Evolutionary conservation across 2,888 invertebrate species (phyloP).

Genomic region (Tenthredo livida): DNA sequence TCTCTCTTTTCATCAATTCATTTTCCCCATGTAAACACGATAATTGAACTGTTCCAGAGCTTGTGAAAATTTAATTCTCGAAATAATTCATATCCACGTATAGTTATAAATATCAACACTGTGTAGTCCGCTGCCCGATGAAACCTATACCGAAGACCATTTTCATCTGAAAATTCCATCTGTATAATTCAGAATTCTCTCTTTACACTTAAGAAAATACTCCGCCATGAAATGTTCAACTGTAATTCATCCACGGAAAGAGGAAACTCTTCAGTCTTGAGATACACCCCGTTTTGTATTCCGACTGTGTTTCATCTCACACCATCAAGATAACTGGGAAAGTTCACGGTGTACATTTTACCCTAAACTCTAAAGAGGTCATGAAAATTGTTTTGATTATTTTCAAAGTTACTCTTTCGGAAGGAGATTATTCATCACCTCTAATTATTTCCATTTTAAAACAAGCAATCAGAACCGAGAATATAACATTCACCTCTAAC

Average conservation of each 20-base stretch:
- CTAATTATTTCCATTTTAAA: background rate
- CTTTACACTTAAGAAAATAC: background rate
- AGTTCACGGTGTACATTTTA: conserved; percentile 15
- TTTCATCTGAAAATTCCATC: background rate
- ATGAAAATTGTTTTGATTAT: conserved; percentile 6
- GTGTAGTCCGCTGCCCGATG: too few relatives aligned
- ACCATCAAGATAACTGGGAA: conserved; percentile 25
- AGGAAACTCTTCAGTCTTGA: background rate
- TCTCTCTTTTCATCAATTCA: background rate
- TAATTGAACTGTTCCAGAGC: background rate
- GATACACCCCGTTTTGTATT: conserved; percentile 22
- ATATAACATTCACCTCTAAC: background rate
- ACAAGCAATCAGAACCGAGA: background rate
- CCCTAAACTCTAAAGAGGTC: background rate
- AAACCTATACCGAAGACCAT: background rate
- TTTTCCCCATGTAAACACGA: background rate
- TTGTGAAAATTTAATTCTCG: background rate
- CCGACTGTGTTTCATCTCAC: conserved; percentile 4
- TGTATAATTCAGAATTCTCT: background rate
- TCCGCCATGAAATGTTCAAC: conserved; percentile 6
- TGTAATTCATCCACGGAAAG: conserved; percentile 14
- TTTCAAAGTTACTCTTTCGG: background rate
- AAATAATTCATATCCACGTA: background rate
- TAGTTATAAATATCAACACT: background rate
- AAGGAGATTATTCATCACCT: background rate